phyloP scores from a whole-genome alignment of 2,888 invertebrate genomes.

The Phortica okadai region DNA sequence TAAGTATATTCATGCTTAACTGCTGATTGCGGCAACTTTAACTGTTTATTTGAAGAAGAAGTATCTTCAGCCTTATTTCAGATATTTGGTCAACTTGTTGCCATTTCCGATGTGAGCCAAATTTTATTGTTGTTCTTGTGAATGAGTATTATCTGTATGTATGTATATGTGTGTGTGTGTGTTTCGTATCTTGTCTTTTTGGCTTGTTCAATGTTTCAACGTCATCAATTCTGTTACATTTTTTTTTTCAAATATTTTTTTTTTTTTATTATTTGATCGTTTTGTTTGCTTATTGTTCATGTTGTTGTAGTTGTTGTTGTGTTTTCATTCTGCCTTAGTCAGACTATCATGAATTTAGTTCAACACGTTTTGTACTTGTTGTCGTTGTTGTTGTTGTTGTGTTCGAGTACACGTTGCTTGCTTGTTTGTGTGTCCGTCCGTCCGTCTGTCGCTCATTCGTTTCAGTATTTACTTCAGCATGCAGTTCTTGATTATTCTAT shows the following conservation, averaged over 20 bases:
- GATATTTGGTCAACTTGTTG: too few relatives aligned
- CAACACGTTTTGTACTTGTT: too few relatives aligned
- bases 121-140: too few relatives aligned
- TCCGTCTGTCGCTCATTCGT: conserved; percentile 11
- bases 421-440: not conserved
- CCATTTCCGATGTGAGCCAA: too few relatives aligned
- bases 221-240: not conserved
- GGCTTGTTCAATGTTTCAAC: not conserved
- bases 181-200: not conserved
- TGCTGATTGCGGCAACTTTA: too few relatives aligned
- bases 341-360: conserved; percentile 38
- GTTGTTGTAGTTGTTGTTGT: conserved; percentile 23
- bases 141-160: too few relatives aligned
- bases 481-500: conserved; percentile 8
- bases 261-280: conserved; percentile 26
- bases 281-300: conserved; percentile 24
- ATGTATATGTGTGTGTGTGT: not conserved
- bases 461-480: conserved; percentile 10
- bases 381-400: too few relatives aligned
- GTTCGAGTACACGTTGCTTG: not conserved
- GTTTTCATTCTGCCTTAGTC: conserved; percentile 48
- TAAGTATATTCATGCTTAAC: too few relatives aligned
- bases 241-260: conserved; percentile 26
- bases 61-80: too few relatives aligned
- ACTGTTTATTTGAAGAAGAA: too few relatives aligned